A percentile compares a stretch with the other conserved stretches of the same genome.
These are phyloP conservation scores for Pristionchus arcanus DNA, from an alignment of 2,888 invertebrate genomes.

Conservation along the genomic window DNA sequence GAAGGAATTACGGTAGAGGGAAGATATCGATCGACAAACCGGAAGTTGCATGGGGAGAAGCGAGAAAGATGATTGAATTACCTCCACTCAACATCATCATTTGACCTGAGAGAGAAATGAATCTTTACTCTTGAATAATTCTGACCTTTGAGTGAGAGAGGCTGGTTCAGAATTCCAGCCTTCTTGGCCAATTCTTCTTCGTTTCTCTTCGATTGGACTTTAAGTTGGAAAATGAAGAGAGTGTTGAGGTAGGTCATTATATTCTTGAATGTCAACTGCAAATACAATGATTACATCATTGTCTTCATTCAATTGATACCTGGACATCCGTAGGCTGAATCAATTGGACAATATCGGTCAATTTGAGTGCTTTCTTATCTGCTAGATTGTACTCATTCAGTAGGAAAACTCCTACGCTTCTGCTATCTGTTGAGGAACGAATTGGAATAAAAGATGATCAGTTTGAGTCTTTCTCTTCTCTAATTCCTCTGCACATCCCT, in stretches of 20 bases:
- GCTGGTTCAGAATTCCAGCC: conserved; percentile 66
- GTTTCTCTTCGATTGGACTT: conserved; percentile 67
- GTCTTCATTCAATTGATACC: conserved; percentile 52
- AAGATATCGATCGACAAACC: conserved; percentile 55
- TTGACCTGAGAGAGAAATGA: conserved; percentile 63
- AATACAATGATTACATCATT: not conserved
- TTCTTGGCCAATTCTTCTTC: conserved; percentile 62
- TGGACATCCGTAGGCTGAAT: conserved; percentile 75
- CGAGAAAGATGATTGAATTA: conserved; percentile 74
- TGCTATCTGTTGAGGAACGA: conserved; percentile 71
- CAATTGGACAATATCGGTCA: conserved; percentile 73
- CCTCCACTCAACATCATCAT: conserved; percentile 74
- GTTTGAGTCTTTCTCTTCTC: conserved; percentile 70
- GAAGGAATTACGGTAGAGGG: conserved; percentile 49
- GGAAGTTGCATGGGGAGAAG: conserved; percentile 76
- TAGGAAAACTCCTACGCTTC: conserved; percentile 70
- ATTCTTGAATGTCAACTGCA: conserved; percentile 74
- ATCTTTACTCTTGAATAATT: not conserved
- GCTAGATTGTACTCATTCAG: conserved; percentile 72
- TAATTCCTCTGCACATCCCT: conserved; percentile 68
- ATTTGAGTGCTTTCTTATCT: conserved; percentile 71
- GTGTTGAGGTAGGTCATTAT: conserved; percentile 74
- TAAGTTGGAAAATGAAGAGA: conserved; percentile 76
- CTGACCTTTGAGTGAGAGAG: conserved; percentile 66
- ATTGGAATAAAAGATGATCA: conserved; percentile 71